A percentile compares a stretch with the other conserved stretches of the same genome.
phyloP scores from a whole-genome alignment of 2,113 vertebrate species.

The Arizona elegans region DNA sequence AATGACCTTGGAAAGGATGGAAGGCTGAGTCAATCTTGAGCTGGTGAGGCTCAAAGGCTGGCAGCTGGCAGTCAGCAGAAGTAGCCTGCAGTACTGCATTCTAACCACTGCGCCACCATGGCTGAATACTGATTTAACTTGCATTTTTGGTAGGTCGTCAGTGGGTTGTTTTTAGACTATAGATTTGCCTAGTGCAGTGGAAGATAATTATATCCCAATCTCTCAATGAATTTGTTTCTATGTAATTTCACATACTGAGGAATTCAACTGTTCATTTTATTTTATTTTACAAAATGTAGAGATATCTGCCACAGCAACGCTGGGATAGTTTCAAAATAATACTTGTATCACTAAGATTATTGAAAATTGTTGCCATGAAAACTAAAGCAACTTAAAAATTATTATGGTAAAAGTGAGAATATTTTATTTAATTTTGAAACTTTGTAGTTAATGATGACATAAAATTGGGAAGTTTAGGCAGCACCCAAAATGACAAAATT shows the following conservation, averaged over 20 bases:
- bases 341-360: not conserved
- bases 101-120: too few relatives aligned
- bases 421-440: not conserved
- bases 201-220: not conserved
- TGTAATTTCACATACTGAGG: not conserved
- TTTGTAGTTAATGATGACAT: not conserved
- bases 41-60: too few relatives aligned
- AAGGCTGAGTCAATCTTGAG: too few relatives aligned
- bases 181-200: not conserved
- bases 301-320: not conserved
- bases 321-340: not conserved
- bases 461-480: not conserved
- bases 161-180: not conserved
- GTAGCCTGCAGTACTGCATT: too few relatives aligned
- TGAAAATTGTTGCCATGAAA: not conserved
- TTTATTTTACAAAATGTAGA: not conserved
- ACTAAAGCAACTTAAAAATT: not conserved
- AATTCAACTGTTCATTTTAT: not conserved
- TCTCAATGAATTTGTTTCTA: not conserved
- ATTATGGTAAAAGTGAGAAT: not conserved
- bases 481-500: not conserved
- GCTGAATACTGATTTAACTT: not conserved
- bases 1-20: too few relatives aligned
- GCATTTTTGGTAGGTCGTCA: not conserved
- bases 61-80: too few relatives aligned